These are phyloP conservation scores for Macroteleia sp. DNA, from an alignment of 2,888 invertebrate species.

Conservation along the genomic window DNA sequence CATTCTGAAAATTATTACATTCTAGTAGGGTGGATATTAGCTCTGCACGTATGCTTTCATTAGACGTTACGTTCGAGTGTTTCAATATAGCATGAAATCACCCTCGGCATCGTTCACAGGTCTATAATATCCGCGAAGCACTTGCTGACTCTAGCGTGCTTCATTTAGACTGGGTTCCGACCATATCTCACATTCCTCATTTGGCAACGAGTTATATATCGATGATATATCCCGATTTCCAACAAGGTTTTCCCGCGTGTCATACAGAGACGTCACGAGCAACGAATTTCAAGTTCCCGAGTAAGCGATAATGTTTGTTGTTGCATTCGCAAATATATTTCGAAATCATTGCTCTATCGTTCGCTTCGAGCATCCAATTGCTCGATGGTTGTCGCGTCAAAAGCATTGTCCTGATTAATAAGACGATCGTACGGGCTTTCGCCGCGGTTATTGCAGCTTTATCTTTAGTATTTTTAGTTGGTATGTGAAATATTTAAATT, in stretches of 20 bases:
- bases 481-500: no score
- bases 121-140: constrained; percentile 81
- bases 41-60: constrained; percentile 81
- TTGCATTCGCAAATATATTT: constrained; percentile 17
- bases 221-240: constrained; percentile 58
- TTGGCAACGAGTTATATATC: constrained; percentile 73
- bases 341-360: constrained; percentile 8
- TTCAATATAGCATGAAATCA: constrained; percentile 82
- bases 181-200: constrained; percentile 81
- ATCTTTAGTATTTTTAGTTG: no score
- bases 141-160: constrained; percentile 78
- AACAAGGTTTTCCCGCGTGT: constrained; percentile 48
- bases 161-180: constrained; percentile 81
- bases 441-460: not conserved
- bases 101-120: constrained; percentile 81
- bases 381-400: constrained; percentile 1
- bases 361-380: not conserved
- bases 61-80: constrained; percentile 83
- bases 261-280: constrained; percentile 37
- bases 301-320: constrained; percentile 12
- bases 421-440: not conserved
- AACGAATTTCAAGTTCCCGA: constrained; percentile 18
- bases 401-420: constrained; percentile 7
- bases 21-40: constrained; percentile 80
- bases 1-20: constrained; percentile 82